Base-by-base conservation (phyloP, 2,888 invertebrate genomes). In the Caenorhabditis sp. region DNA sequence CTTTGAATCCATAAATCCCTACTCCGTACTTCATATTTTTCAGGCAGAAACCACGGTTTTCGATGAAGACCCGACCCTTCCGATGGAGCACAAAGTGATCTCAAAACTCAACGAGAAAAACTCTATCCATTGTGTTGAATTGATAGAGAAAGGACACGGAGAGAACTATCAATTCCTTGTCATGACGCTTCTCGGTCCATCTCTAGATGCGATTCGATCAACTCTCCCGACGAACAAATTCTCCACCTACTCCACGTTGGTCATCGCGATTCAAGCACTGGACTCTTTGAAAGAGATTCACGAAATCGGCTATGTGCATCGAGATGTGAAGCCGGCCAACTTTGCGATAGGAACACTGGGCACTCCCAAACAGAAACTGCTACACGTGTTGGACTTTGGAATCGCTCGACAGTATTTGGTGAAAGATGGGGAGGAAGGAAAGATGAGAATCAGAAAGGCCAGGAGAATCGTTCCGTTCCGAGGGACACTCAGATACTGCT, bases 201-300 rank as follows among this genome's bases (percentile, higher is more conserved):
- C 86, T 38, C 66, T 86, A 16, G 79, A 79, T 44, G 80, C 77
- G 24, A 75, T 86, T 35, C 59, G 85, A 54, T 38, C 70, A 6
- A 74, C 77, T 24, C 49, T 80, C 14, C 85, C 85, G 1, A 77
- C 72, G 1, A 72, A 74, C 14, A 76, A 82, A 54, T 86, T 86
- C 68, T 77, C 85, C 1, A 58, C 83, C 0, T 85, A 80, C 66
- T 82, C 86, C 2, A 70, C 64, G 16, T 38, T 83, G 41, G 82
- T 83, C 2, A 66, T 85, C 12, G 64, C 56, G 1, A 84, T 89
- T 54, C 89, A 89, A 66, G 79, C 81, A 47, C 72, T 89, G 44
- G 89, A 88, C 58, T 83, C 88, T 1, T 64, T 89, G 31, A 80
- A 81, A 47, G 86, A 87, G 47, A 73, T 89, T 14, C 89, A 89